Evolutionary conservation across 2,113 vertebrate genomes (phyloP).

Genomic region (Xiphias gladius): DNA sequence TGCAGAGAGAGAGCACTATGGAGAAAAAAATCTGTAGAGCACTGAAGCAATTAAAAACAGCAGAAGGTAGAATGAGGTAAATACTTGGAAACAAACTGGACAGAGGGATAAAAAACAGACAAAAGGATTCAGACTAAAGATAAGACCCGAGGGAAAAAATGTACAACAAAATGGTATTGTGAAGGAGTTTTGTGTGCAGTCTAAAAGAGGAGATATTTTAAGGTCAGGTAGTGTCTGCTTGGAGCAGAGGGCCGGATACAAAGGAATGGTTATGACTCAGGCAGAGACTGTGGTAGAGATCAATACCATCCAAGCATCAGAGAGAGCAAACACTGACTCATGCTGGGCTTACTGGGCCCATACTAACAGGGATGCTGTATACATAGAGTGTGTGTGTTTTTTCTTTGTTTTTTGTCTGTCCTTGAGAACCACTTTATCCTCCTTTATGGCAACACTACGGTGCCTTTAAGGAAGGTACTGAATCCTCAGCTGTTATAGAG

Average conservation of each 20-base stretch:
- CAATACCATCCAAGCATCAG: conserved; percentile 33
- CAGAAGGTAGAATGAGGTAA: background rate
- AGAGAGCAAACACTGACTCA: conserved; percentile 37
- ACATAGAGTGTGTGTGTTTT: no score
- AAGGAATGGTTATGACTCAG: conserved; percentile 15
- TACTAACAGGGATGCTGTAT: background rate
- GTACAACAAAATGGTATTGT: background rate
- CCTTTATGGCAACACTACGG: background rate
- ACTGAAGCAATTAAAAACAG: conserved; percentile 3
- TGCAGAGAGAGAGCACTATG: no score
- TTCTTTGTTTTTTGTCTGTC: background rate
- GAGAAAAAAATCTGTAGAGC: background rate
- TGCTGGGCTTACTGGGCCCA: conserved; percentile 19
- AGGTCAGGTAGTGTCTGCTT: background rate
- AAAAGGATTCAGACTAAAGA: background rate
- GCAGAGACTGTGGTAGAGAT: conserved; percentile 34
- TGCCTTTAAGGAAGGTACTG: no score
- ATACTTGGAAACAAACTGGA: background rate
- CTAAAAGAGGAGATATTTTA: conserved; percentile 19
- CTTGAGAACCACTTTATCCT: background rate
- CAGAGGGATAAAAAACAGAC: background rate
- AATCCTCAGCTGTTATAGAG: no score
- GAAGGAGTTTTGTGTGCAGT: background rate
- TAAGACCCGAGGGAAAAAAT: background rate
- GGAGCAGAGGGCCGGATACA: conserved; percentile 10